Conservation (phyloP, 1,140 invertebrate species). For the Drosophila sturtevanti region DNA sequence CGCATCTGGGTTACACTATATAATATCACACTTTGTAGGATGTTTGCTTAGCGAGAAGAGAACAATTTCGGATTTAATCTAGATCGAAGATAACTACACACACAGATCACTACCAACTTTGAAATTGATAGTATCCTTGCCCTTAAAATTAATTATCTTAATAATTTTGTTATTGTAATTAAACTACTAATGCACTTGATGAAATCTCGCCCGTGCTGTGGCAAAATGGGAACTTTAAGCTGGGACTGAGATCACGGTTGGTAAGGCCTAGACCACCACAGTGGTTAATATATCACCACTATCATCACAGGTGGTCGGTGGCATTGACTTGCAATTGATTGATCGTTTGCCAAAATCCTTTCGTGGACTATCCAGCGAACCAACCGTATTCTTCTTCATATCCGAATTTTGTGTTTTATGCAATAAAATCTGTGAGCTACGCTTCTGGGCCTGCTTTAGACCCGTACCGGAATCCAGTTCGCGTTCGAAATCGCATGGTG, state of each 20-base stretch:
- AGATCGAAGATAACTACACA: not conserved
- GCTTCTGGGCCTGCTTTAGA: constrained; percentile 76
- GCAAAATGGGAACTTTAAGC: constrained; percentile 47
- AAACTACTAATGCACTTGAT: constrained; percentile 77
- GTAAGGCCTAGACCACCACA: constrained; percentile 82
- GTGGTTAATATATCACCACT: constrained; percentile 85
- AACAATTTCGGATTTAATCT: constrained; percentile 45
- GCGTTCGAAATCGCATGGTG: constrained; percentile 83
- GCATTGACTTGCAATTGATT: constrained; percentile 82
- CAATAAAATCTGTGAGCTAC: constrained; percentile 86
- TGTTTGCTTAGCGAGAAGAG: constrained; percentile 73
- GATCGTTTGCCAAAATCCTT: constrained; percentile 91
- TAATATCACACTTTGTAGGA: constrained; percentile 83
- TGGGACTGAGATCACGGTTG: constrained; percentile 60
- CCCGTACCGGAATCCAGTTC: constrained; percentile 67
- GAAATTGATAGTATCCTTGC: not conserved
- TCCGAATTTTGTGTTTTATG: constrained; percentile 90
- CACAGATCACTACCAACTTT: no score
- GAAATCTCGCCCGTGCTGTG: constrained; percentile 67
- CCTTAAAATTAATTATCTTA: not conserved
- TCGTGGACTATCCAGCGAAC: constrained; percentile 88
- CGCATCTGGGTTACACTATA: constrained; percentile 74
- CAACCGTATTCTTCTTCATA: constrained; percentile 90
- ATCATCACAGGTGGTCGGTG: constrained; percentile 79
- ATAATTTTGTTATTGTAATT: constrained; percentile 21